phyloP scores from a whole-genome alignment of 2,113 vertebrate species.

The Monopterus albus region DNA sequence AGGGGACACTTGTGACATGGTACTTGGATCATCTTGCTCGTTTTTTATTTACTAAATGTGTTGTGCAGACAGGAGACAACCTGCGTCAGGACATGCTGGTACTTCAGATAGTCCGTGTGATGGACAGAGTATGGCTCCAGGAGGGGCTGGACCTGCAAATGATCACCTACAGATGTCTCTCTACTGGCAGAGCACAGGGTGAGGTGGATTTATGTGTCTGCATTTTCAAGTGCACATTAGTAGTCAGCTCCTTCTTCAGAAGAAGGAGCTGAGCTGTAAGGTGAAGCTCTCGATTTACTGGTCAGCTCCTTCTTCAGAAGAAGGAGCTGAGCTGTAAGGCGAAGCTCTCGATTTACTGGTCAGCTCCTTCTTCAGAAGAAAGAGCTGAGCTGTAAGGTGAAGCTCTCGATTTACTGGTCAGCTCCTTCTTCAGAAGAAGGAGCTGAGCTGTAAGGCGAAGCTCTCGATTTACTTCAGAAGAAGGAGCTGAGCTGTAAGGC shows the following conservation, averaged over 20 bases:
- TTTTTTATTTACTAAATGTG: neutral
- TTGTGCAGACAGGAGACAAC: slow-evolving; percentile 89
- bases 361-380: too few species aligned
- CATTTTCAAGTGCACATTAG: neutral
- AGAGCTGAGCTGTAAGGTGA: too few species aligned
- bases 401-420: too few species aligned
- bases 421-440: too few species aligned
- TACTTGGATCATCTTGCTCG: neutral
- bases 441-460: too few species aligned
- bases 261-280: too few species aligned
- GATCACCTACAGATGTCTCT: slow-evolving; percentile 94
- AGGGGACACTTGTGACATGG: neutral
- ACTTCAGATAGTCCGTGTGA: slow-evolving; percentile 92
- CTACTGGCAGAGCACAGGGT: slow-evolving; percentile 89
- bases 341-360: too few species aligned
- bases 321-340: too few species aligned
- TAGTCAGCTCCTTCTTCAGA: neutral
- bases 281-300: too few species aligned
- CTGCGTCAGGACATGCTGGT: slow-evolving; percentile 98
- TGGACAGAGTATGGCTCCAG: slow-evolving; percentile 94
- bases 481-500: too few species aligned
- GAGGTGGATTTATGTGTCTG: slow-evolving; percentile 28
- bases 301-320: too few species aligned
- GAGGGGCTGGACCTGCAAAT: slow-evolving; percentile 94
- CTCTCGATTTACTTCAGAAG: too few species aligned